Conservation (phyloP, 2,113 vertebrate genomes). For the Saguinus midas region DNA sequence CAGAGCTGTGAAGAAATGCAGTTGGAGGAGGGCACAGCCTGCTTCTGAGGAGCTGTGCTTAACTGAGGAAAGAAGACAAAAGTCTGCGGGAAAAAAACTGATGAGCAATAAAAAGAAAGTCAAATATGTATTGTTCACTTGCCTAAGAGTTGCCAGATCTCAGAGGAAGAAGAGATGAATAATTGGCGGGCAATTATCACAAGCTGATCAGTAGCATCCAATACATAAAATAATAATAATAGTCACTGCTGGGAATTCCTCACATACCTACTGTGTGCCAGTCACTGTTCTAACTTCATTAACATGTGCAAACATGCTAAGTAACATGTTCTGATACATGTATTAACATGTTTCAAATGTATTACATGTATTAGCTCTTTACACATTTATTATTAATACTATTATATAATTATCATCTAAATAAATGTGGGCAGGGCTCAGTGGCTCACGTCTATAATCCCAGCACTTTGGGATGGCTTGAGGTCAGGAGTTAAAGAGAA, state of each 20-base stretch:
- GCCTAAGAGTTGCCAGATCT: background rate
- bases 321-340: background rate
- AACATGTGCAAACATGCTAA: background rate
- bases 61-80: background rate
- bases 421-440: no score
- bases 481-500: no score
- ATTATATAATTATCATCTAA: background rate
- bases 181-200: background rate
- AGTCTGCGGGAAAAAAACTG: rapidly evolving
- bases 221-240: background rate
- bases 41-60: background rate
- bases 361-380: background rate
- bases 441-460: no score
- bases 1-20: background rate
- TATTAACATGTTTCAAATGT: no score
- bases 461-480: no score
- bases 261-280: rapidly evolving
- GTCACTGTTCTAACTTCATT: background rate
- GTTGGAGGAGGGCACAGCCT: rapidly evolving
- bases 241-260: background rate
- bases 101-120: background rate
- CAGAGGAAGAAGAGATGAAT: background rate
- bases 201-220: background rate
- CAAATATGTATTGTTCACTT: rapidly evolving
- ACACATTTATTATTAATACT: no score